Conservation (phyloP, 2,113 vertebrate genomes). For the Scortum barcoo region DNA sequence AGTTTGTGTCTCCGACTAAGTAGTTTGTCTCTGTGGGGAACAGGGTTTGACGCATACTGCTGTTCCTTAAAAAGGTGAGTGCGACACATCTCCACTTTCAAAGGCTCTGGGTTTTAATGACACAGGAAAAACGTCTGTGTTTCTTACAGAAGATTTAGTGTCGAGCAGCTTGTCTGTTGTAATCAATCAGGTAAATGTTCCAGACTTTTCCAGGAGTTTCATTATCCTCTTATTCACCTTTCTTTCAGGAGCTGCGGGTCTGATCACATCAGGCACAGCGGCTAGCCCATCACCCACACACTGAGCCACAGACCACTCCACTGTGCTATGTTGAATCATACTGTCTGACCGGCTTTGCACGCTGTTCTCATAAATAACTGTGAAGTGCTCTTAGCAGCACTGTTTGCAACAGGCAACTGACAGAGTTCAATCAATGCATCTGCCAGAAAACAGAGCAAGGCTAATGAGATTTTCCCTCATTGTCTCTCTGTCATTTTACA, state of each 20-base stretch:
- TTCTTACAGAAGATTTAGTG: constrained; percentile 19
- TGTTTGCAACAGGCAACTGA: constrained; percentile 63
- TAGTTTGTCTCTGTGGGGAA: constrained; percentile 30
- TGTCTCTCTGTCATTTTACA: constrained; percentile 53
- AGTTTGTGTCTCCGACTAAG: constrained; percentile 30
- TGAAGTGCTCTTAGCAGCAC: constrained; percentile 67
- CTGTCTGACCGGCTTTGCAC: constrained; percentile 56
- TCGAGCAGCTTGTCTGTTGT: background rate
- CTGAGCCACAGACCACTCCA: constrained; percentile 36
- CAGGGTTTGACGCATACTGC: constrained; percentile 26
- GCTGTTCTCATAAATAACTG: constrained; percentile 61
- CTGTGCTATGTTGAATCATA: constrained; percentile 44
- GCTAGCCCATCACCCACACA: constrained; percentile 43
- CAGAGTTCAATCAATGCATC: constrained; percentile 75
- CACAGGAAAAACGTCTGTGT: constrained; percentile 15
- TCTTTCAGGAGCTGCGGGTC: constrained; percentile 22
- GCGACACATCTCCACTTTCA: constrained; percentile 17
- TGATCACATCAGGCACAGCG: constrained; percentile 26
- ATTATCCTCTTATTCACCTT: constrained; percentile 22
- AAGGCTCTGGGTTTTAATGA: constrained; percentile 27
- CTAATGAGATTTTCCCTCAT: constrained; percentile 70
- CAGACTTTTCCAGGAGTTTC: constrained; percentile 31
- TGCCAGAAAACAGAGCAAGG: constrained; percentile 64
- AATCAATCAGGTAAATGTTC: constrained; percentile 37
- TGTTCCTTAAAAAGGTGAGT: background rate